phyloP scores from a whole-genome alignment of 2,113 vertebrate species.

The Strix uralensis region DNA sequence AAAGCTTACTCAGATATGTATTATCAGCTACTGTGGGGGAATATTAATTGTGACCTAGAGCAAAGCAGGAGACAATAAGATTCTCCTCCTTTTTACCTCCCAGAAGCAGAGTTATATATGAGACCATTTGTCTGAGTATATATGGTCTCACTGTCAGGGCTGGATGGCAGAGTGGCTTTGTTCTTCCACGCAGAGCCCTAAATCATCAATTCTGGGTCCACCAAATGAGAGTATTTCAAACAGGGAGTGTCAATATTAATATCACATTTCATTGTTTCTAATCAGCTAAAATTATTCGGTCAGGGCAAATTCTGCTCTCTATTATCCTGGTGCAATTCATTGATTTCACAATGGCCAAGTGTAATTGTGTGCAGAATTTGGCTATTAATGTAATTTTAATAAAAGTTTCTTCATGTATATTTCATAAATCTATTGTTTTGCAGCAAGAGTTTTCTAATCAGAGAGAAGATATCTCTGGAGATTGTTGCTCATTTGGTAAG shows the following conservation, averaged over 20 bases:
- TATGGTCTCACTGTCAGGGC: background rate
- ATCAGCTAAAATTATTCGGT: slow-evolving; percentile 44
- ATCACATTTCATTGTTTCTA: slow-evolving; percentile 51
- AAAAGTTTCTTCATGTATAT: slow-evolving; percentile 62
- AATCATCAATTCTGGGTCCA: background rate
- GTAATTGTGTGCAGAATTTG: slow-evolving; percentile 62
- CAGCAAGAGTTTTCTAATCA: slow-evolving; percentile 50
- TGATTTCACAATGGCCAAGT: slow-evolving; percentile 46
- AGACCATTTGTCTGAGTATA: background rate
- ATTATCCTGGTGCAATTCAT: slow-evolving; percentile 41
- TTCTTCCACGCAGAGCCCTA: background rate
- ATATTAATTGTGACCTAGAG: background rate
- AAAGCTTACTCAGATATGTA: background rate
- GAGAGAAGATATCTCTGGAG: slow-evolving; percentile 32
- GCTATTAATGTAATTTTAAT: slow-evolving; percentile 66
- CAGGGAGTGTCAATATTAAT: slow-evolving; percentile 40
- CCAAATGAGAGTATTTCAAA: background rate
- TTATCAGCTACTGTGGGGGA: background rate
- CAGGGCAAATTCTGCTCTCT: slow-evolving; percentile 6
- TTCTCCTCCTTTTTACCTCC: background rate
- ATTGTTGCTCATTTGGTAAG: slow-evolving; percentile 48
- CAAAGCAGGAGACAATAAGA: background rate
- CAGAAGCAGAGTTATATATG: background rate
- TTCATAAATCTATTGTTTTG: slow-evolving; percentile 56
- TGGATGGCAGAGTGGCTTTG: background rate